Evolutionary conservation across 2,113 vertebrate species (phyloP).

Genomic region (Hippocampus barbouri): DNA sequence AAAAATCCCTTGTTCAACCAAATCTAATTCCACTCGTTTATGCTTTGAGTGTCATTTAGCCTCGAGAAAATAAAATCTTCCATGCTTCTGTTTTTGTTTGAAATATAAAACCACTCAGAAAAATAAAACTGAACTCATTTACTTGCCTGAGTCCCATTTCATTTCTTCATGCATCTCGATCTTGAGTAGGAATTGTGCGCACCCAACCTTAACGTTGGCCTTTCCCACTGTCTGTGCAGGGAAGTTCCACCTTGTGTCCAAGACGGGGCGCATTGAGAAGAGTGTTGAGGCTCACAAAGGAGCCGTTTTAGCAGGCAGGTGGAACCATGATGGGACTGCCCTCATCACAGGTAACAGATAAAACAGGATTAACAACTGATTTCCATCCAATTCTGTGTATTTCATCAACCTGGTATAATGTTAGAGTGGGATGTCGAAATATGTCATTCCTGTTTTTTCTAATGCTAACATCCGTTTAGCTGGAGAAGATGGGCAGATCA

Average conservation of each 20-base stretch:
- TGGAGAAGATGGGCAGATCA: slow-evolving; percentile 97
- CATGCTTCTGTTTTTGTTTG: not conserved
- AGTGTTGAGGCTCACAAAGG: slow-evolving; percentile 92
- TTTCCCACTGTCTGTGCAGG: slow-evolving; percentile 68
- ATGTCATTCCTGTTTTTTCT: not conserved
- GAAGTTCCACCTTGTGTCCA: slow-evolving; percentile 91
- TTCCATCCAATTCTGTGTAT: not conserved
- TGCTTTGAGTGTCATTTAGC: too few relatives aligned
- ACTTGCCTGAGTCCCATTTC: not conserved
- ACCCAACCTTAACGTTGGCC: not conserved
- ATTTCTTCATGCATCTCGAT: not conserved
- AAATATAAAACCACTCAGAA: not conserved
- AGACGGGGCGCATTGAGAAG: slow-evolving; percentile 88
- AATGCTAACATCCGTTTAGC: slow-evolving; percentile 60
- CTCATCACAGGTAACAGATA: slow-evolving; percentile 84
- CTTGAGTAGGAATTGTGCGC: slow-evolving; percentile 1
- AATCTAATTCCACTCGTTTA: too few relatives aligned
- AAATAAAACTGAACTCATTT: not conserved
- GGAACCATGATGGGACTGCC: slow-evolving; percentile 94
- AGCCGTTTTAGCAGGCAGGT: slow-evolving; percentile 88
- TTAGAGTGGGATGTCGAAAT: not conserved
- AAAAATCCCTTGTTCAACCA: too few relatives aligned
- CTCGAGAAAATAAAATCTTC: not conserved
- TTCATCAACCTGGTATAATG: too few relatives aligned
- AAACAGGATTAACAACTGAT: not conserved